phyloP scores from a whole-genome alignment of 2,888 invertebrate species.

The Tipula vernalis region DNA sequence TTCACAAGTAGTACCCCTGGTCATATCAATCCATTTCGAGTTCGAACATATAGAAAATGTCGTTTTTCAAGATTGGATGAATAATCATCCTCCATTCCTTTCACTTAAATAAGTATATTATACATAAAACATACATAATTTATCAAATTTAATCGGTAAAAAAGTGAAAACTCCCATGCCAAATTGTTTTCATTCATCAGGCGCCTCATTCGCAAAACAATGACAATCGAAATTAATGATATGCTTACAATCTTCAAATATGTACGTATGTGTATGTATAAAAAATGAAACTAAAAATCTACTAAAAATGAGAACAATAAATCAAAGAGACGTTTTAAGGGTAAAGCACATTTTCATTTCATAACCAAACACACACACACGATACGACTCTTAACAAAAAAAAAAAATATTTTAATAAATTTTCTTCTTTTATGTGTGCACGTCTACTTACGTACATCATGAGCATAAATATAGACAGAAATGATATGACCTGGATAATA shows the following conservation, averaged over 20 bases:
- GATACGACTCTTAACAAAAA: not conserved
- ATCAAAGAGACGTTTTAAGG: not conserved
- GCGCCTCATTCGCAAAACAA: not conserved
- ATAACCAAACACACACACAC: not conserved
- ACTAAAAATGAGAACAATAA: not conserved
- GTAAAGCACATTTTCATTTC: not conserved
- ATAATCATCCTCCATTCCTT: not conserved
- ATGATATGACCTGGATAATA: not conserved
- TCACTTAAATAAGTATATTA: not conserved
- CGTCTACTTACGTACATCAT: not conserved
- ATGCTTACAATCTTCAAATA: not conserved
- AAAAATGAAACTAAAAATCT: not conserved
- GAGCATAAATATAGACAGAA: not conserved
- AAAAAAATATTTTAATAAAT: not conserved
- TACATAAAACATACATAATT: not conserved
- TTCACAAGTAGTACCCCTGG: no score
- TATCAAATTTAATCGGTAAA: not conserved
- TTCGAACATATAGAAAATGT: not conserved
- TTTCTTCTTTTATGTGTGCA: not conserved
- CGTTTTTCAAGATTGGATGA: no score
- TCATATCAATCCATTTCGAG: no score
- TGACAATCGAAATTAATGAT: slow-evolving; percentile 4
- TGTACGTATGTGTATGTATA: not conserved
- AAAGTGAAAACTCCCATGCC: not conserved
- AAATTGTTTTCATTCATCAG: not conserved